phyloP scores from a whole-genome alignment of 2,888 invertebrate genomes.

The Sinopyrophorus schimmeli region DNA sequence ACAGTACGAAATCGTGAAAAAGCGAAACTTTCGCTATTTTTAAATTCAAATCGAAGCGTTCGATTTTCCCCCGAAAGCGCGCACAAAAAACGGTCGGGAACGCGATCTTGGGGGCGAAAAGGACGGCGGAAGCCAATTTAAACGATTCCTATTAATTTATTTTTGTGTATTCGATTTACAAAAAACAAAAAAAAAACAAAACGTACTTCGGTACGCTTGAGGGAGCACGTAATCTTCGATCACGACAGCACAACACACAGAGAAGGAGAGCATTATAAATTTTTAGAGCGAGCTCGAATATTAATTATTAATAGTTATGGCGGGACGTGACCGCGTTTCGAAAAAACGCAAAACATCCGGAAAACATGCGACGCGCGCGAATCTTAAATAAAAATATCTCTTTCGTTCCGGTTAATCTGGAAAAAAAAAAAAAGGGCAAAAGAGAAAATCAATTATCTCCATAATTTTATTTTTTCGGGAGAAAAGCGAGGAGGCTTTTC shows the following conservation, averaged over 20 bases:
- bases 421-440: too few relatives aligned
- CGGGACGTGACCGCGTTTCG: constrained; percentile 24
- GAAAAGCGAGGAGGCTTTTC: constrained; percentile 10
- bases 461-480: constrained; percentile 13
- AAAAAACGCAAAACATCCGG: constrained; percentile 23
- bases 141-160: too few relatives aligned
- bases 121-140: too few relatives aligned
- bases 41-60: background rate
- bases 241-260: constrained; percentile 13
- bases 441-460: constrained; percentile 27
- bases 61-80: background rate
- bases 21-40: too few relatives aligned
- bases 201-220: too few relatives aligned
- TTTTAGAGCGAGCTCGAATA: constrained; percentile 26
- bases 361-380: constrained; percentile 25
- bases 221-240: constrained; percentile 13
- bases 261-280: constrained; percentile 13
- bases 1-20: too few relatives aligned
- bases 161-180: background rate
- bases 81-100: too few relatives aligned
- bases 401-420: constrained; percentile 10
- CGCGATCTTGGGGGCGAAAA: too few relatives aligned
- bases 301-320: constrained; percentile 28
- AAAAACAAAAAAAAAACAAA: background rate
- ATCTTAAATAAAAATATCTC: constrained; percentile 22